Percentiles rank a stretch among this genome's conserved stretches.
These are phyloP conservation scores for Loriculus beryllinus DNA, from an alignment of 2,797 vertebrate genomes.

Conservation along the genomic window DNA sequence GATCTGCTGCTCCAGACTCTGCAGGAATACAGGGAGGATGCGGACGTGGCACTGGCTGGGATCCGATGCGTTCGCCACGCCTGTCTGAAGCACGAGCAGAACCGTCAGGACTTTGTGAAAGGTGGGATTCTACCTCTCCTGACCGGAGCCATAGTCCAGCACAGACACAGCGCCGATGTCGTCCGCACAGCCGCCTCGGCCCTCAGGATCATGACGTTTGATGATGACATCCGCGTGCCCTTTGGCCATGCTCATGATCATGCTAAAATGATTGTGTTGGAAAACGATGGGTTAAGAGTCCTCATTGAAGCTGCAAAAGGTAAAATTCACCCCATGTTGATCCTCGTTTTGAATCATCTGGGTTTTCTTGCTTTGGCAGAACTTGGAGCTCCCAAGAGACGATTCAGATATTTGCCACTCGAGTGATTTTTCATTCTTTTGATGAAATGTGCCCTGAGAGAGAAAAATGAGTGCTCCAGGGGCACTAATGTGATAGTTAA, in stretches of 20 bases:
- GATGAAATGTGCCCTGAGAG: not conserved
- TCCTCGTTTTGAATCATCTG: accelerated
- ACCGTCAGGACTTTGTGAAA: constrained; percentile 87
- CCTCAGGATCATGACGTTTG: constrained; percentile 89
- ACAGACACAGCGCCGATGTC: constrained; percentile 69
- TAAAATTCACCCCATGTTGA: constrained; percentile 22
- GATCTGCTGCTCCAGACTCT: constrained; percentile 79
- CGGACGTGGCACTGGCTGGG: constrained; percentile 62
- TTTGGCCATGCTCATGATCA: constrained; percentile 91
- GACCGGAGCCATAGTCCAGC: constrained; percentile 70
- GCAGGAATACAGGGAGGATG: constrained; percentile 37
- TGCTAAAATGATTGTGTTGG: constrained; percentile 89
- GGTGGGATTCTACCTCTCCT: constrained; percentile 80
- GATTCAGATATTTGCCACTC: not conserved
- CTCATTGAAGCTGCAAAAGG: constrained; percentile 90
- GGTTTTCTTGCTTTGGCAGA: not conserved
- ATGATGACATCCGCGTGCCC: constrained; percentile 90
- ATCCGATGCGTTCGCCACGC: constrained; percentile 78
- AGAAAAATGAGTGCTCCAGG: not conserved
- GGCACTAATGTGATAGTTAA: not conserved
- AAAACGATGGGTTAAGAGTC: constrained; percentile 86
- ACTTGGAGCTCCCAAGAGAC: not conserved
- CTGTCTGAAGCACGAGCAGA: constrained; percentile 92
- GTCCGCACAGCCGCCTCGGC: constrained; percentile 80
- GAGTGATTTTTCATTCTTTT: not conserved